A percentile compares a stretch with the other conserved stretches of the same genome.
Conservation (phyloP, 1,140 invertebrate species). For the Drosophila fuyamai region DNA sequence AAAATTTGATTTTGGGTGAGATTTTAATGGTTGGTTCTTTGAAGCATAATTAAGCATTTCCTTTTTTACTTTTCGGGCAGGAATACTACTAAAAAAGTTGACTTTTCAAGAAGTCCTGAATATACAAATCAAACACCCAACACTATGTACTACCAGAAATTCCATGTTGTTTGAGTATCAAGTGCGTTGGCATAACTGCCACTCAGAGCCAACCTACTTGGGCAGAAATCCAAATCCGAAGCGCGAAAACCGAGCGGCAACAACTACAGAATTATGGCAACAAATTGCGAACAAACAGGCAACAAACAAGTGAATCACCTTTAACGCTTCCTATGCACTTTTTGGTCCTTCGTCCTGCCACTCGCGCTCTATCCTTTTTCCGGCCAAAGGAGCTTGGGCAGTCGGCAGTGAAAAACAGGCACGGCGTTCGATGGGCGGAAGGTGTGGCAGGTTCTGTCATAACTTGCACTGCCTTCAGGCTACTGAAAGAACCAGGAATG, state of each 20-base stretch:
- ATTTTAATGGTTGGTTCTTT: not conserved
- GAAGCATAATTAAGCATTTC: too few relatives aligned
- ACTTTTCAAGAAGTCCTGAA: too few relatives aligned
- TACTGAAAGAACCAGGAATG: conserved; percentile 30
- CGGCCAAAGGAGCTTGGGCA: conserved; percentile 13
- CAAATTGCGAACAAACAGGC: conserved; percentile 82
- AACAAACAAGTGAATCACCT: conserved; percentile 81
- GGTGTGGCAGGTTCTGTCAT: conserved; percentile 47
- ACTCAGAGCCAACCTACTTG: conserved; percentile 24
- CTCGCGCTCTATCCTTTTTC: not conserved
- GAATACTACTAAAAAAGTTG: too few relatives aligned
- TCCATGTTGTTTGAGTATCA: conserved; percentile 4
- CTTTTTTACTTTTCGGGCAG: too few relatives aligned
- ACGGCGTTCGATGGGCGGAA: conserved; percentile 1
- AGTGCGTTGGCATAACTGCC: conserved; percentile 55
- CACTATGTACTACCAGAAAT: not conserved
- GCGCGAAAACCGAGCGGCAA: conserved; percentile 22
- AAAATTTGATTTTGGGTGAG: not conserved
- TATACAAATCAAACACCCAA: not conserved
- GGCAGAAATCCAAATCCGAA: conserved; percentile 36
- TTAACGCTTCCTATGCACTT: conserved; percentile 72
- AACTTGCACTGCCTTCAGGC: conserved; percentile 49
- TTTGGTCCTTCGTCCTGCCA: conserved; percentile 20
- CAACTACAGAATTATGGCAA: conserved; percentile 71
- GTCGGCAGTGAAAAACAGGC: not conserved